A percentile compares a stretch with the other conserved stretches of the same genome.
Conservation (phyloP, 2,113 vertebrate species). For the Astur gentilis region DNA sequence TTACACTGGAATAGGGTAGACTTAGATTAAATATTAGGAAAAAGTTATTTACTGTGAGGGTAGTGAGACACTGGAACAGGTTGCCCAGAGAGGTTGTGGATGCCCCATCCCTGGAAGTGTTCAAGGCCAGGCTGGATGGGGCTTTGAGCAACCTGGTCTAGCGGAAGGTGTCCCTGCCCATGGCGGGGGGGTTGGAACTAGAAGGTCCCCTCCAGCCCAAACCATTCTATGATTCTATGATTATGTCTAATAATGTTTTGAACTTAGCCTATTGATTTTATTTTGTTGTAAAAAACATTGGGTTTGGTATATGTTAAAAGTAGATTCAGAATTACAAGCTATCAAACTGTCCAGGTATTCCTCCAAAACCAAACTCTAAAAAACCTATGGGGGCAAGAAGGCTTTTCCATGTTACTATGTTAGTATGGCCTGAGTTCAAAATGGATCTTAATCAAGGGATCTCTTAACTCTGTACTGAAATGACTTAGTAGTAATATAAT, state of each 20-base stretch:
- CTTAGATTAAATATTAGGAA: too few relatives aligned
- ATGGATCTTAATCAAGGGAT: neutral
- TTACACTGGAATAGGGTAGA: too few relatives aligned
- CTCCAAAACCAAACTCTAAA: neutral
- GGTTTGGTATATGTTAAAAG: neutral
- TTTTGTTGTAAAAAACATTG: neutral
- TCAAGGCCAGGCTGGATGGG: too few relatives aligned
- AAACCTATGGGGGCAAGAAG: neutral
- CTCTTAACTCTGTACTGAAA: neutral
- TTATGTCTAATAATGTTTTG: neutral
- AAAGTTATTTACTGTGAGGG: too few relatives aligned
- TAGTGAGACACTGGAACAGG: too few relatives aligned
- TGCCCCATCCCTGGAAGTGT: too few relatives aligned
- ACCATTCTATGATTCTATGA: too few relatives aligned
- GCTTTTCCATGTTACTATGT: neutral
- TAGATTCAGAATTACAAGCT: neutral
- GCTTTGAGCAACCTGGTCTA: too few relatives aligned
- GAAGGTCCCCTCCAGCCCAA: too few relatives aligned
- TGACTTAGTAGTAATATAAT: neutral
- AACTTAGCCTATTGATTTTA: neutral
- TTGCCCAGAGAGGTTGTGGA: too few relatives aligned
- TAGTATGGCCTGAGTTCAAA: neutral
- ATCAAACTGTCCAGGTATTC: neutral
- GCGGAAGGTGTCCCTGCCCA: too few relatives aligned
- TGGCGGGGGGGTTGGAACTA: too few relatives aligned